phyloP scores from a whole-genome alignment of 2,113 vertebrate species.

The Copsychus sechellarum region DNA sequence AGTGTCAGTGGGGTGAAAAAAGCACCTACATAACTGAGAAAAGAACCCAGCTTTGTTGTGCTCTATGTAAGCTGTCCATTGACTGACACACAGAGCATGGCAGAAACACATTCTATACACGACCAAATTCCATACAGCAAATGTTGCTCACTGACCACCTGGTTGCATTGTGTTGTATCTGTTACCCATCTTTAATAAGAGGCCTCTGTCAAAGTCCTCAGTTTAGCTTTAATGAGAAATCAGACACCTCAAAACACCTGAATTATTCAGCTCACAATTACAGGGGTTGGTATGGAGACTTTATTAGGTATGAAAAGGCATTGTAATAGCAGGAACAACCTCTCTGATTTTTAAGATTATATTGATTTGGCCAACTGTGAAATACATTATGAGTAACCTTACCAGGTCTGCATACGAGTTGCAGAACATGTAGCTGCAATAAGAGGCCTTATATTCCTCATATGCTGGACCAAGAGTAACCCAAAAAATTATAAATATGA shows the following conservation, averaged over 20 bases:
- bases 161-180: background rate
- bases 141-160: background rate
- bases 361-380: background rate
- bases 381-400: background rate
- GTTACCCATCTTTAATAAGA: background rate
- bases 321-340: background rate
- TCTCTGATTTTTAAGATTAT: background rate
- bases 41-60: background rate
- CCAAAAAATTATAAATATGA: background rate
- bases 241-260: constrained; percentile 5
- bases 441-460: background rate
- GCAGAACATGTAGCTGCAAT: background rate
- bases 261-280: constrained; percentile 45
- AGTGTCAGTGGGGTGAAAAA: background rate
- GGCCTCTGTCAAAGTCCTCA: background rate
- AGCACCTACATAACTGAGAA: background rate
- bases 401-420: background rate
- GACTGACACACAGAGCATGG: background rate
- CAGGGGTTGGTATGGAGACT: background rate
- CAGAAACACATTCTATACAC: background rate
- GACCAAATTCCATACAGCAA: background rate
- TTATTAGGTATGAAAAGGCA: background rate
- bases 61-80: background rate
- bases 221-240: constrained; percentile 37
- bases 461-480: background rate